Conservation (phyloP, 2,888 invertebrate genomes). For the Melitaea athalia region DNA sequence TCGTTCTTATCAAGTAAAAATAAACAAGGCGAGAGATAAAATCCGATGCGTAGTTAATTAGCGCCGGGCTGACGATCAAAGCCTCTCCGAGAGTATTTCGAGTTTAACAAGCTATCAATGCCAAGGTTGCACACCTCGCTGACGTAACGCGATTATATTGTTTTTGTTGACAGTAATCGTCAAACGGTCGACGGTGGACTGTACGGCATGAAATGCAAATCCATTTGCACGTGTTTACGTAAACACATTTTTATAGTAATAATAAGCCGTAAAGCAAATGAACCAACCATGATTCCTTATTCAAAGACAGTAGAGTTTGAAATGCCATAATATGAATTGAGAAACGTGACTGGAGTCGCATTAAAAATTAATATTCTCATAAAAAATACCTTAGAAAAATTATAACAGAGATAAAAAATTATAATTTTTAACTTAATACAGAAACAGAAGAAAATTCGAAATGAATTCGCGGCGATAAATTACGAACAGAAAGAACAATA, state of each 20-base stretch:
- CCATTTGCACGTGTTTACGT: constrained; percentile 9
- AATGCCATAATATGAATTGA: not conserved
- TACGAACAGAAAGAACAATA: constrained; percentile 20
- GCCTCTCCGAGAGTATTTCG: constrained; percentile 27
- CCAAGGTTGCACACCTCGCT: constrained; percentile 32
- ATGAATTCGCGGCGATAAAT: constrained; percentile 14
- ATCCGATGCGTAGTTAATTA: constrained; percentile 35
- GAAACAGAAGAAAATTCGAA: not conserved
- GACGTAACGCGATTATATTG: constrained; percentile 27
- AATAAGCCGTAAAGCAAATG: not conserved
- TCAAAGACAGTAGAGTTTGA: constrained; percentile 3
- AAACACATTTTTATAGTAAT: constrained; percentile 17
- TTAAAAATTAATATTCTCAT: constrained; percentile 1
- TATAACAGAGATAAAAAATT: constrained; percentile 1
- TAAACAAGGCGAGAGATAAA: constrained; percentile 22
- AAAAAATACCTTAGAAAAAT: not conserved
- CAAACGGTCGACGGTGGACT: constrained; percentile 2
- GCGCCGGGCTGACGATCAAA: constrained; percentile 29
- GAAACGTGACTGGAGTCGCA: not conserved
- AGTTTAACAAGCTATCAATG: constrained; percentile 35
- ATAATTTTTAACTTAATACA: not conserved
- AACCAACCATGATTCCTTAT: not conserved
- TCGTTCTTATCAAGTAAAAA: constrained; percentile 25
- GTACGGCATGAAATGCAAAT: constrained; percentile 6
- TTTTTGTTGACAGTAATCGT: constrained; percentile 18